phyloP scores from a whole-genome alignment of 2,113 vertebrate species.

The Rhinichthys klamathensis region DNA sequence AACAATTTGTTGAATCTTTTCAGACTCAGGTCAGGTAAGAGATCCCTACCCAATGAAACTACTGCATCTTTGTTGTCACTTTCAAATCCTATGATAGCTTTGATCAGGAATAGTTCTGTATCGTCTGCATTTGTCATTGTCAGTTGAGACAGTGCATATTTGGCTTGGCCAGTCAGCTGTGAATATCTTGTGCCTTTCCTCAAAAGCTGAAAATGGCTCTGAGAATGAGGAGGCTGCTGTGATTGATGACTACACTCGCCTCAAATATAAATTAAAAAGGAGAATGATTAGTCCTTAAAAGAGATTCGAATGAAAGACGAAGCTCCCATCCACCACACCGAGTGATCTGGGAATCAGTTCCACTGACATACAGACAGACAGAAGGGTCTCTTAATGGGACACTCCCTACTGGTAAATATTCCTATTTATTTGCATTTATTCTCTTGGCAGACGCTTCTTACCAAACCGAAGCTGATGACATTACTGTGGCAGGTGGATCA shows the following conservation, averaged over 20 bases:
- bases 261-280: constrained; percentile 54
- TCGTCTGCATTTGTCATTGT: constrained; percentile 51
- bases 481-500: neutral
- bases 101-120: constrained; percentile 18
- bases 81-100: constrained; percentile 13
- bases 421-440: constrained; percentile 31
- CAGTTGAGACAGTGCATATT: constrained; percentile 46
- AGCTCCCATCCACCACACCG: constrained; percentile 17
- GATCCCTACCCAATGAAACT: neutral
- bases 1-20: neutral
- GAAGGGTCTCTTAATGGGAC: constrained; percentile 35
- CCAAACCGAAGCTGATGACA: neutral
- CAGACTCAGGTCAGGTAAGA: neutral
- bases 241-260: constrained; percentile 55
- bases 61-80: neutral
- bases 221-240: constrained; percentile 42
- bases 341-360: constrained; percentile 30
- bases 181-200: constrained; percentile 48
- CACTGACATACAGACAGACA: constrained; percentile 10
- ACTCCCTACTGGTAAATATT: constrained; percentile 49
- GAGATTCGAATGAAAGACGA: constrained; percentile 22
- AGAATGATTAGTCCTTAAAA: constrained; percentile 53
- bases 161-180: constrained; percentile 44
- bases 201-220: constrained; percentile 34
- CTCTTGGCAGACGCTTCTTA: neutral